These are phyloP conservation scores for Pheosia tremula DNA, from an alignment of 2,888 invertebrate genomes.

Conservation along the genomic window DNA sequence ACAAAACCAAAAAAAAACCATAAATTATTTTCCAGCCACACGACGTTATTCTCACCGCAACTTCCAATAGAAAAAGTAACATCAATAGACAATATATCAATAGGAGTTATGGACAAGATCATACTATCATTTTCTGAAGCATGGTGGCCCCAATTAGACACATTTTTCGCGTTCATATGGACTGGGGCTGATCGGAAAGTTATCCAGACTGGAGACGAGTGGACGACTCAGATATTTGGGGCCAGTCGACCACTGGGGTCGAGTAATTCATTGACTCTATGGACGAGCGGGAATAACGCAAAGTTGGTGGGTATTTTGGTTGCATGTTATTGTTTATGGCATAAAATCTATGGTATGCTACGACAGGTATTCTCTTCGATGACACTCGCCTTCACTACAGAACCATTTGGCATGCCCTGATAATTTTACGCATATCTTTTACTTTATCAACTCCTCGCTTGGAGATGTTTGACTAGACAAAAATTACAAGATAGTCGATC, in stretches of 20 bases:
- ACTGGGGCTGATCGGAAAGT: slow-evolving; percentile 29
- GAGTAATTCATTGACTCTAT: slow-evolving; percentile 33
- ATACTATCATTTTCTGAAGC: not conserved
- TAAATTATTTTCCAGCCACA: slow-evolving; percentile 5
- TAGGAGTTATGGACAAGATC: slow-evolving; percentile 4
- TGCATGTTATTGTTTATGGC: not conserved
- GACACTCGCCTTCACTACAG: too few relatives aligned
- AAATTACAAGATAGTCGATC: too few relatives aligned
- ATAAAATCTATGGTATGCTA: too few relatives aligned
- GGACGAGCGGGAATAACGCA: slow-evolving; percentile 37
- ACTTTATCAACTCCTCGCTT: too few relatives aligned
- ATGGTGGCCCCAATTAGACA: not conserved
- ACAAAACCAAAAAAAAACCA: too few relatives aligned
- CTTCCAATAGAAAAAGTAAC: not conserved
- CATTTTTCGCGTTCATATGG: slow-evolving; percentile 50
- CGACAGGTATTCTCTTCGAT: too few relatives aligned
- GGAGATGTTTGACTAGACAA: too few relatives aligned
- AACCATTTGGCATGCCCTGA: too few relatives aligned
- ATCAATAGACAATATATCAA: not conserved
- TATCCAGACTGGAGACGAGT: slow-evolving; percentile 24
- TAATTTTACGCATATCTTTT: too few relatives aligned
- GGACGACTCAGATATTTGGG: slow-evolving; percentile 38
- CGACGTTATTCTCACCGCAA: slow-evolving; percentile 2
- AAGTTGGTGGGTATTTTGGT: slow-evolving; percentile 38
- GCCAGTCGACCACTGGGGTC: slow-evolving; percentile 32